These are phyloP conservation scores for Meliscaeva auricollis DNA, from an alignment of 2,888 invertebrate genomes.

Conservation along the genomic window DNA sequence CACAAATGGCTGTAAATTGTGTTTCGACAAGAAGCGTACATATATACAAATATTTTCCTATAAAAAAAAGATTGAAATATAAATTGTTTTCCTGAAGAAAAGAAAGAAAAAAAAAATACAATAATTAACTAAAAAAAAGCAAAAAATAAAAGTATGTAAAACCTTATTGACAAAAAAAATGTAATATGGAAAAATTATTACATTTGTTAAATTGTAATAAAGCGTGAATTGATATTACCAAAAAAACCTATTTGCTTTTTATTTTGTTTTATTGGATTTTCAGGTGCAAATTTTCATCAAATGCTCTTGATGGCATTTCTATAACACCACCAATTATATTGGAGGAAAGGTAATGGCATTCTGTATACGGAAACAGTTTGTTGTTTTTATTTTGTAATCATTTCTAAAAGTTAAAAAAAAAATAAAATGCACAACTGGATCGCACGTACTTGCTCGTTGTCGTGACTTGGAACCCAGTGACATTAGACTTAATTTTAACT, in stretches of 20 bases:
- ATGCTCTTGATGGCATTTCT: too few species aligned
- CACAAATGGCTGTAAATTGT: conserved; percentile 72
- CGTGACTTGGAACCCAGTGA: too few species aligned
- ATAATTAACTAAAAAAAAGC: conserved; percentile 28
- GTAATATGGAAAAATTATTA: conserved; percentile 63
- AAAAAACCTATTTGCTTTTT: neutral
- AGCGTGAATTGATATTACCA: conserved; percentile 75
- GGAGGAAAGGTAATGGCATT: too few species aligned
- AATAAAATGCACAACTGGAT: too few species aligned
- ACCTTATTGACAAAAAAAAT: conserved; percentile 44
- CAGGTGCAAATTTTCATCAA: neutral
- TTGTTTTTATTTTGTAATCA: too few species aligned
- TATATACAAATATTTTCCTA: conserved; percentile 71
- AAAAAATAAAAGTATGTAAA: conserved; percentile 57
- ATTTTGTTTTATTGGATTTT: neutral
- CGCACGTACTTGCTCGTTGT: too few species aligned
- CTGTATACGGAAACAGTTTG: too few species aligned
- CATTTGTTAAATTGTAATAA: conserved; percentile 76
- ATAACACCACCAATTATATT: too few species aligned
- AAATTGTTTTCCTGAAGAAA: conserved; percentile 58
- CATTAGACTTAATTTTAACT: too few species aligned
- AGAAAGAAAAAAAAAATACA: conserved; percentile 43
- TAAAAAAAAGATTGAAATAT: conserved; percentile 61
- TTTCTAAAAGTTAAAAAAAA: too few species aligned
- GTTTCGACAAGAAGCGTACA: conserved; percentile 65